phyloP scores from a whole-genome alignment of 2,888 invertebrate genomes.

The Neoscelio sp. region DNA sequence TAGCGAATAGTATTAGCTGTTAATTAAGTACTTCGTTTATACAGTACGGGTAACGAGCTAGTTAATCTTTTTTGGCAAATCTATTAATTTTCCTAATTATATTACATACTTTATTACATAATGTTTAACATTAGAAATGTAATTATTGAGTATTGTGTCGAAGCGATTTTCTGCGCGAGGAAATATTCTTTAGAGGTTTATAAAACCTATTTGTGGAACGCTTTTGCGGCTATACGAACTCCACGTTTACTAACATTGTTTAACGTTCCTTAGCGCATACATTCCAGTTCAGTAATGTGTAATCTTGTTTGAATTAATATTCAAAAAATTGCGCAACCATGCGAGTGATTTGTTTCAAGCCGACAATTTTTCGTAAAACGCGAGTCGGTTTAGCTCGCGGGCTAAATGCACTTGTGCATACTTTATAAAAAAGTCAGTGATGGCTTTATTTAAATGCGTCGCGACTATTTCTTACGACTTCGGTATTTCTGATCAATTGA shows the following conservation, averaged over 20 bases:
- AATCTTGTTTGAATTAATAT: conserved; percentile 29
- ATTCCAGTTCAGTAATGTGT: conserved; percentile 19
- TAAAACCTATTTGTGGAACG: too few species aligned
- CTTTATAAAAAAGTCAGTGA: too few species aligned
- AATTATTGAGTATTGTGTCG: too few species aligned
- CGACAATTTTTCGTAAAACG: conserved; percentile 37
- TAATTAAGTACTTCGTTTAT: conserved; percentile 43
- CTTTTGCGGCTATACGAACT: too few species aligned
- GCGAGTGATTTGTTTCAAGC: conserved; percentile 32
- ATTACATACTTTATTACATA: not conserved
- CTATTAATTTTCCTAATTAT: conserved; percentile 27
- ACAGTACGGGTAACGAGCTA: conserved; percentile 14
- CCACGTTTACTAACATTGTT: conserved; percentile 20
- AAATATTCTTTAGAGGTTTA: too few species aligned
- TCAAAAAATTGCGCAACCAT: conserved; percentile 32
- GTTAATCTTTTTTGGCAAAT: conserved; percentile 28
- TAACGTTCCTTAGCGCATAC: not conserved
- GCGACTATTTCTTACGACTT: conserved; percentile 11
- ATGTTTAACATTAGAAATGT: conserved; percentile 14
- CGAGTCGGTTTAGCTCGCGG: conserved; percentile 25
- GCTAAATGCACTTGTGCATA: too few species aligned
- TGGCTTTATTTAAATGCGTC: conserved; percentile 30
- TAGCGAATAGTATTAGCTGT: conserved; percentile 8
- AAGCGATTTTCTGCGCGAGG: too few species aligned
- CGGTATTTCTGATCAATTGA: too few species aligned